phyloP scores from a whole-genome alignment of 2,797 vertebrate species.

The Gouania willdenowi region DNA sequence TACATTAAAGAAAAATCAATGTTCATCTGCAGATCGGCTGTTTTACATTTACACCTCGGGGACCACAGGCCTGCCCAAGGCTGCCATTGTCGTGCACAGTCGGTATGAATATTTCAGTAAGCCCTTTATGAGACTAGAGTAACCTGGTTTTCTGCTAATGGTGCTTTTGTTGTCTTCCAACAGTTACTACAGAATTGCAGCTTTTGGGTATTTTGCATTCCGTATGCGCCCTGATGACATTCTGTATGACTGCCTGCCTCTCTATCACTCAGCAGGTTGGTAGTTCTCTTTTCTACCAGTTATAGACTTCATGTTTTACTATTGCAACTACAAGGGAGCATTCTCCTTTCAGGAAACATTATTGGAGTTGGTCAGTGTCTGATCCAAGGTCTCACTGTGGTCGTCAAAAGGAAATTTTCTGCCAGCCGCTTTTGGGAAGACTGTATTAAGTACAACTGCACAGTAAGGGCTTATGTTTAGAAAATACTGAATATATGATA shows the following conservation, averaged over 20 bases:
- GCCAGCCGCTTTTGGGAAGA: conserved; percentile 96
- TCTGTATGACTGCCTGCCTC: conserved; percentile 88
- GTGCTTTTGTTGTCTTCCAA: not conserved
- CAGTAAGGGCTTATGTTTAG: conserved; percentile 71
- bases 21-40: conserved; percentile 75
- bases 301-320: too few relatives aligned
- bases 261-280: conserved; percentile 89
- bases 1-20: too few relatives aligned
- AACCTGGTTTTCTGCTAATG: not conserved
- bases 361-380: conserved; percentile 91
- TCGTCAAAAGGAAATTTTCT: conserved; percentile 93
- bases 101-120: conserved; percentile 64
- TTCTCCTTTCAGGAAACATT: conserved; percentile 81
- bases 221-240: conserved; percentile 76
- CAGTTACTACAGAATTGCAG: conserved; percentile 90
- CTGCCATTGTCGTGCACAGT: conserved; percentile 89
- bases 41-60: conserved; percentile 94
- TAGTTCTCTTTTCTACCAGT: too few relatives aligned
- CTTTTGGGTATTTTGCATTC: conserved; percentile 86
- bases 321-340: not conserved
- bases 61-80: conserved; percentile 88
- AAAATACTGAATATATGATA: not conserved
- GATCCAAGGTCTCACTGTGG: conserved; percentile 87
- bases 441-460: conserved; percentile 88
- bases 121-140: not conserved